These are phyloP conservation scores for Orchesellides sinensis DNA, from an alignment of 2,888 invertebrate genomes.

Conservation along the genomic window DNA sequence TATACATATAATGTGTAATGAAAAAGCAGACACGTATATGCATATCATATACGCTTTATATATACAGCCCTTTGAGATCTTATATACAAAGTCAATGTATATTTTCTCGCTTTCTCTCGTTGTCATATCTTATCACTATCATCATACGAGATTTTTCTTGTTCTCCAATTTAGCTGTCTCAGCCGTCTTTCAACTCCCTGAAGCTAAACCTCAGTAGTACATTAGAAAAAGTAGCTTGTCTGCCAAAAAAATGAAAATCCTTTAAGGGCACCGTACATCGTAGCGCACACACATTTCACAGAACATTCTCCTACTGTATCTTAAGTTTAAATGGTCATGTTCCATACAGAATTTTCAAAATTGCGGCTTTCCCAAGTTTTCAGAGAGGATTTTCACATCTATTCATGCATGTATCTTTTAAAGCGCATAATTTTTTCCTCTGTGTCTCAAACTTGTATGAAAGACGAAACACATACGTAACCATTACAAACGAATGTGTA, in stretches of 20 bases:
- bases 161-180: background rate
- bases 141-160: background rate
- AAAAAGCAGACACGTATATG: background rate
- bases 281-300: background rate
- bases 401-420: background rate
- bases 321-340: background rate
- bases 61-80: background rate
- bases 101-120: constrained; percentile 12
- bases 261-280: background rate
- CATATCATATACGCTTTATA: no score
- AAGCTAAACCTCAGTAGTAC: constrained; percentile 20
- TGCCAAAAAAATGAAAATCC: constrained; percentile 27
- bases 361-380: constrained; percentile 4
- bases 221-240: constrained; percentile 31
- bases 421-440: constrained; percentile 2
- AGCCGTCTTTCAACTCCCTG: constrained; percentile 2
- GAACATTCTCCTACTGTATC: background rate
- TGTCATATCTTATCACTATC: constrained; percentile 14
- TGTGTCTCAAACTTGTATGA: background rate
- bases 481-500: no score
- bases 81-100: background rate
- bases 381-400: constrained; percentile 17
- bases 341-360: background rate
- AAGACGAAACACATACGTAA: no score
- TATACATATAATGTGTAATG: background rate